A percentile compares a stretch with the other conserved stretches of the same genome.
These are phyloP conservation scores for Monopis laevigella DNA, from an alignment of 2,888 invertebrate genomes.

Conservation along the genomic window DNA sequence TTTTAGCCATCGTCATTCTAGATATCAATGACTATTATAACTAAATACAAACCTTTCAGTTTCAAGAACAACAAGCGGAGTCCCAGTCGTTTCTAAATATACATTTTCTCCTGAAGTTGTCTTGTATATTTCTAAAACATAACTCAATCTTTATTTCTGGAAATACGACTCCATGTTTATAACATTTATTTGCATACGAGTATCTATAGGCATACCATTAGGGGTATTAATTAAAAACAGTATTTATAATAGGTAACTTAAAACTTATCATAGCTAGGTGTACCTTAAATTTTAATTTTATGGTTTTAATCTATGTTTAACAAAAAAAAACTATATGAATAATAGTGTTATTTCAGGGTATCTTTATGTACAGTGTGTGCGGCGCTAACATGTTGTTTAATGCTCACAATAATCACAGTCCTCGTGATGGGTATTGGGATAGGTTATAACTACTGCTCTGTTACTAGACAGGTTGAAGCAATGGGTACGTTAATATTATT, in stretches of 20 bases:
- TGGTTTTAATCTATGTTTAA: no score
- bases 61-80: conserved; percentile 43
- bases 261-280: no score
- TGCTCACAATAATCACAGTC: conserved; percentile 40
- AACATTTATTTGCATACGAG: no score
- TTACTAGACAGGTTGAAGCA: conserved; percentile 24
- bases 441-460: conserved; percentile 48
- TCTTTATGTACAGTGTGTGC: conserved; percentile 53
- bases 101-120: conserved; percentile 32
- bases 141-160: no score
- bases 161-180: no score
- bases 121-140: conserved; percentile 39
- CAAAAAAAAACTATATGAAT: no score
- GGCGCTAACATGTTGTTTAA: conserved; percentile 42
- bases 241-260: no score
- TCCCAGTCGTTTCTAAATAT: conserved; percentile 34
- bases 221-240: no score
- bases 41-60: conserved; percentile 36
- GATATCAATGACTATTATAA: not conserved
- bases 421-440: conserved; percentile 47
- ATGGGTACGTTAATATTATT: conserved; percentile 45
- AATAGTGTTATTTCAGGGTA: conserved; percentile 42
- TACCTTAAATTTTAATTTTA: no score
- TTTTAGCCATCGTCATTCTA: no score
- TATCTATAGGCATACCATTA: no score